Conservation (phyloP, 1,140 invertebrate genomes). For the Drosophila kanapiae region DNA sequence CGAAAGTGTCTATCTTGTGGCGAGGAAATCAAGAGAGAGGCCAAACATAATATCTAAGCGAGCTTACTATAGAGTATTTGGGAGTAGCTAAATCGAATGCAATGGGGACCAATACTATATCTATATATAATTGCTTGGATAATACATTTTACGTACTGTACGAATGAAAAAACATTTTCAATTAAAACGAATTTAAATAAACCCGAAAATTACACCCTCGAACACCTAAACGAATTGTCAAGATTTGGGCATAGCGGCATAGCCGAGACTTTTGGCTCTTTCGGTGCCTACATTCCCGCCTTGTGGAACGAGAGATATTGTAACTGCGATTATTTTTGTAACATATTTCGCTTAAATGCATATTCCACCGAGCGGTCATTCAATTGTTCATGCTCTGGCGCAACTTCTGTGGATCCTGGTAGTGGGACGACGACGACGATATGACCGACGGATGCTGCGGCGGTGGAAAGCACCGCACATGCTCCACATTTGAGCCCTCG, state of each 20-base stretch:
- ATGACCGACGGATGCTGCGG: conserved; percentile 92
- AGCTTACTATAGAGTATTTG: conserved; percentile 54
- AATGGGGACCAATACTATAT: conserved; percentile 52
- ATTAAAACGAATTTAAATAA: conserved; percentile 72
- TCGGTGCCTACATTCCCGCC: background rate
- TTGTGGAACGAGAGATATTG: conserved; percentile 17
- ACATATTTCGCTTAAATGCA: conserved; percentile 64
- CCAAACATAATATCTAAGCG: conserved; percentile 51
- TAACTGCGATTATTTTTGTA: conserved; percentile 54
- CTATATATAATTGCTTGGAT: conserved; percentile 66
- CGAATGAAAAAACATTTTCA: conserved; percentile 52
- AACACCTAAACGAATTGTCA: conserved; percentile 27
- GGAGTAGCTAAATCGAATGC: conserved; percentile 50
- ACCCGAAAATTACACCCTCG: conserved; percentile 16
- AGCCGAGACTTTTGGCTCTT: conserved; percentile 11
- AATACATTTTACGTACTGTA: conserved; percentile 64
- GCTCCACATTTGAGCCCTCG: conserved; percentile 95
- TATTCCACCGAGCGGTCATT: conserved; percentile 7
- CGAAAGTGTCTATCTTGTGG: conserved; percentile 17
- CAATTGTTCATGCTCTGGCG: conserved; percentile 84
- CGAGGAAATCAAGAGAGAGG: conserved; percentile 21
- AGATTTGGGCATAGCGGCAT: conserved; percentile 1
- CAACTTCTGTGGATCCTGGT: conserved; percentile 84
- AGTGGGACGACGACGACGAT: conserved; percentile 78
- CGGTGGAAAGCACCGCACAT: conserved; percentile 98